Evolutionary conservation across 2,888 invertebrate species (phyloP), one percentile per base, ranked within the genome.

Genomic region (Augiades crinisus): DNA sequence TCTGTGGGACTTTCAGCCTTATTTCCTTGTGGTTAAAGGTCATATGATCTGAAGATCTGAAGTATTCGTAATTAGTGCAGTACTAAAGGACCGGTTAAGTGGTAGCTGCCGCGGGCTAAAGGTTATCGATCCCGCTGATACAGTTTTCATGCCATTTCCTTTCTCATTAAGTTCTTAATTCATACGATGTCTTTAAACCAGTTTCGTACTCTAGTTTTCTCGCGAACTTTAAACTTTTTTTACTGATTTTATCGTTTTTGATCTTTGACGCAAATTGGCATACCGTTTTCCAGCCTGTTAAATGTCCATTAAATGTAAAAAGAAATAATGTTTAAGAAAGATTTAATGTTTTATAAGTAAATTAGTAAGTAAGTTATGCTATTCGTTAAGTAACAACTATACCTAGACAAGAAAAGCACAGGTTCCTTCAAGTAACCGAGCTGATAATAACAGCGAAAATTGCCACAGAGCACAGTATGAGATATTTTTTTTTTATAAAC

Each of bases 61-160:
- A 33, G 27, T 24, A 31, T 12, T 47, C 21, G 47, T 47, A 49
- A 49, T 49, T 49, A 49, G 49, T 17, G 34, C 33, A 33, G 30
- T 40, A 34, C 41, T 24, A 34, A 34, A 24, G 24, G 49, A 49
- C 49, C 49, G 41, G 49, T 49, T 49, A 41, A 49, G 40, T 41
- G 41, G 49, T 33, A 34, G 46, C 30, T 19, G 43, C 34, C 50
- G 34, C 50, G 14, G 50, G 43, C 50, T 50, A 50, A 50, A 50
- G 50, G 50, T 50, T 50, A 50, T 50, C 50, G 41, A 50, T 50
- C 50, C 21, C 47, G n/a, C 33, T 50, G 50, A 50, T 50, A 50
- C 50, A 50, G 50, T 50, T 50, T 50, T 50, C 50, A 50, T 50
- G 50, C 43, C 27, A 30, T 50, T 50, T 50, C 43, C 50, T 50